A percentile compares a stretch with the other conserved stretches of the same genome.
These are phyloP conservation scores for Icerya purchasi DNA, from an alignment of 2,888 invertebrate genomes.

Conservation along the genomic window DNA sequence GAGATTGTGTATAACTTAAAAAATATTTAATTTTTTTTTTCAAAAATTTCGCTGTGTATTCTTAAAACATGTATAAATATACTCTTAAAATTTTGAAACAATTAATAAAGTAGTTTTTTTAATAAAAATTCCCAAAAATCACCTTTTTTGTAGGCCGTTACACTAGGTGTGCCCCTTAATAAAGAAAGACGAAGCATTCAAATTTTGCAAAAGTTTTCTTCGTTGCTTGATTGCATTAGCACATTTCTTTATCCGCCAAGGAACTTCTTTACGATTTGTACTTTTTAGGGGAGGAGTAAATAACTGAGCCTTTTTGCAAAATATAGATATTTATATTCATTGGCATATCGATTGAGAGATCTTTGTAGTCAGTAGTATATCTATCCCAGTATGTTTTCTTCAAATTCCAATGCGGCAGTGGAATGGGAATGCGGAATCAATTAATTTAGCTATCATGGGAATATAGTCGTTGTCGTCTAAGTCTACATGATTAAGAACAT, in stretches of 20 bases:
- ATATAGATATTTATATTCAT: background rate
- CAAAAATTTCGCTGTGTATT: too few species aligned
- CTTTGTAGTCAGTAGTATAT: background rate
- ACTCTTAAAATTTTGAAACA: too few species aligned
- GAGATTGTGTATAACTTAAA: too few species aligned
- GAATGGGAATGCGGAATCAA: background rate
- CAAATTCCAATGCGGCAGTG: background rate
- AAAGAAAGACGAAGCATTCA: too few species aligned
- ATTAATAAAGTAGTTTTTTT: too few species aligned
- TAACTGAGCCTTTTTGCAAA: background rate
- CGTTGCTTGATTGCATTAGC: background rate
- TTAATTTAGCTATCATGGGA: background rate
- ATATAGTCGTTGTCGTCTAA: background rate
- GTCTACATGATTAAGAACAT: background rate
- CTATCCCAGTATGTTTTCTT: background rate
- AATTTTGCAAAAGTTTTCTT: background rate
- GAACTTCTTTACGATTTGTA: too few species aligned
- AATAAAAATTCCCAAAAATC: too few species aligned
- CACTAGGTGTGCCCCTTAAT: too few species aligned
- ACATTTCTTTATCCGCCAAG: background rate
- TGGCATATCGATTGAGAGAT: background rate
- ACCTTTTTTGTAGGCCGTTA: too few species aligned
- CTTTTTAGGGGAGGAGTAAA: background rate
- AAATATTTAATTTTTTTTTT: too few species aligned
- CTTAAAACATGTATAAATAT: too few species aligned